Conservation (phyloP, 2,113 vertebrate genomes). For the Cebidichthys violaceus region DNA sequence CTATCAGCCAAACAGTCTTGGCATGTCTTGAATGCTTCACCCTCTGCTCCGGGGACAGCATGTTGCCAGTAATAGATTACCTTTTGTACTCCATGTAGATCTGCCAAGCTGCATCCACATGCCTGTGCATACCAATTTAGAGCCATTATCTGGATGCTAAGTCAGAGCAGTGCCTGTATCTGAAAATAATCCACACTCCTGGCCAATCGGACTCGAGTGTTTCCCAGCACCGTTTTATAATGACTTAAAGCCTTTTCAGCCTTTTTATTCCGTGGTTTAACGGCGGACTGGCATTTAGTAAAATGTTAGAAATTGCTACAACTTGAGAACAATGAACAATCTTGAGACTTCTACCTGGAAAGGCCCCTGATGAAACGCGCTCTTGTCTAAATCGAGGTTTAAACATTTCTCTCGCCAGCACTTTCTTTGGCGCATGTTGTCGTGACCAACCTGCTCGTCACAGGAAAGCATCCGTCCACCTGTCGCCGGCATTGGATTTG, state of each 20-base stretch:
- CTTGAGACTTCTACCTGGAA: background rate
- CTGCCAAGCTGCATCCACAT: conserved; percentile 5
- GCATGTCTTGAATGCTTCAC: background rate
- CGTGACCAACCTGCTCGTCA: conserved; percentile 22
- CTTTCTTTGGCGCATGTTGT: conserved; percentile 23
- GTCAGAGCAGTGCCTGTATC: background rate
- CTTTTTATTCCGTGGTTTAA: background rate
- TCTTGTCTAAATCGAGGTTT: background rate
- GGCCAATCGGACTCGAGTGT: background rate
- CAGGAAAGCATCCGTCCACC: conserved; percentile 36
- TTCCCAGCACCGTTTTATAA: background rate
- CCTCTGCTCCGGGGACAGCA: background rate
- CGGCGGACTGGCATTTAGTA: background rate
- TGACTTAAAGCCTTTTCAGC: background rate
- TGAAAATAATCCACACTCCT: conserved; percentile 1
- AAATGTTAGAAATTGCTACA: too few relatives aligned
- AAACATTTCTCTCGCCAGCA: background rate
- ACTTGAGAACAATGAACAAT: too few relatives aligned
- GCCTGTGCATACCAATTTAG: conserved; percentile 2
- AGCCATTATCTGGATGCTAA: background rate
- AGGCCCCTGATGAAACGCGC: background rate
- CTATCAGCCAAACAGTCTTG: conserved; percentile 1
- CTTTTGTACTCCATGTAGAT: background rate
- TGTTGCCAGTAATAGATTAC: conserved; percentile 8
- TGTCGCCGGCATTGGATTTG: conserved; percentile 38